A percentile compares a stretch with the other conserved stretches of the same genome.
Evolutionary conservation across 2,797 vertebrate genomes (phyloP).

Genomic region (Diplodus sargus): DNA sequence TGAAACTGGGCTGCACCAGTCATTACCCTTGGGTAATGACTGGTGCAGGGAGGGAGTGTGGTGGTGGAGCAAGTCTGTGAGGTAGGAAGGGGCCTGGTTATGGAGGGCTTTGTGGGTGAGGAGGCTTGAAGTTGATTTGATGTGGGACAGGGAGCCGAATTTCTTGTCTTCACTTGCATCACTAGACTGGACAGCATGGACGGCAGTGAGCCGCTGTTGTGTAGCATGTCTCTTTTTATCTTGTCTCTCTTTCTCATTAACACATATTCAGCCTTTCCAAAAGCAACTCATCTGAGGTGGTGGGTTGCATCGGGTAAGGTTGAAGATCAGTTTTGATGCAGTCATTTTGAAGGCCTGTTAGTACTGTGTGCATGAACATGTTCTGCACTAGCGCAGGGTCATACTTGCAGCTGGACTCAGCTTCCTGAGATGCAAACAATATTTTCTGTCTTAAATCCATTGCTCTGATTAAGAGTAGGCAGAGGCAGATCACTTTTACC

Average conservation of each 20-base stretch:
- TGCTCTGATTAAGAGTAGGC: not conserved
- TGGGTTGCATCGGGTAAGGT: not conserved
- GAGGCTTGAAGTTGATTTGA: too few relatives aligned
- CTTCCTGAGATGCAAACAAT: too few relatives aligned
- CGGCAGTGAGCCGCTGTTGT: not conserved
- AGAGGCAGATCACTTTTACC: not conserved
- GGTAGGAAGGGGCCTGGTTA: too few relatives aligned
- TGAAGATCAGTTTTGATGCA: conserved; percentile 26
- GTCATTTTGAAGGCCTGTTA: conserved; percentile 12
- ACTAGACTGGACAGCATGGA: conserved; percentile 15
- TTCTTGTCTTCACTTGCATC: not conserved
- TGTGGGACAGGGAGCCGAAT: too few relatives aligned
- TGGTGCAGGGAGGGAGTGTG: not conserved
- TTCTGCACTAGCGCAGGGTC: conserved; percentile 14
- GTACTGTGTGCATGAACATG: conserved; percentile 24
- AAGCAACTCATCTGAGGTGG: conserved; percentile 11
- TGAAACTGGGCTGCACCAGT: conserved; percentile 2
- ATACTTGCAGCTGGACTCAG: not conserved
- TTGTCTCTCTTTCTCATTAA: conserved; percentile 22
- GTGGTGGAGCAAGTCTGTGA: too few relatives aligned
- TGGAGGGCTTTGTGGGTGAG: too few relatives aligned
- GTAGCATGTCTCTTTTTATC: conserved; percentile 9
- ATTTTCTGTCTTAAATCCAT: not conserved
- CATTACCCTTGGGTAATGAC: not conserved
- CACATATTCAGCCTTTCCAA: conserved; percentile 8